A percentile compares a stretch with the other conserved stretches of the same genome.
Conservation (phyloP, 2,888 invertebrate species). For the Hyposoter dolosus region DNA sequence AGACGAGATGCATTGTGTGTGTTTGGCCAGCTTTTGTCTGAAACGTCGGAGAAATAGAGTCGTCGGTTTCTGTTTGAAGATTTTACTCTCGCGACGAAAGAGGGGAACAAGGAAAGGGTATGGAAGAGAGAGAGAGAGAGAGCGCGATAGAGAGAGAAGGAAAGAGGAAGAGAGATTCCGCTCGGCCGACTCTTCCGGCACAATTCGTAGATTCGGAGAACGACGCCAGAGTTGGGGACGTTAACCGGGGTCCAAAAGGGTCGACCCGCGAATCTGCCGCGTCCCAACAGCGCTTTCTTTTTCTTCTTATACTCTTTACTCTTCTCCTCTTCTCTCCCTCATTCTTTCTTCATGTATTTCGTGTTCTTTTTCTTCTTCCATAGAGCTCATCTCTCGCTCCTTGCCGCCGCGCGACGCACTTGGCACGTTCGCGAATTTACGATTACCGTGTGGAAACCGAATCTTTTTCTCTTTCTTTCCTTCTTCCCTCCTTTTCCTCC, state of each 20-base stretch:
- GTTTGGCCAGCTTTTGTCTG: constrained; percentile 66
- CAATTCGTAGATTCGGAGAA: constrained; percentile 57
- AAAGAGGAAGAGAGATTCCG: constrained; percentile 51
- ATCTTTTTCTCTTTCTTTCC: background rate
- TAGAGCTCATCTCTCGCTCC: constrained; percentile 7
- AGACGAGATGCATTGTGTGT: constrained; percentile 66
- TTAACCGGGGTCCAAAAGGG: constrained; percentile 65
- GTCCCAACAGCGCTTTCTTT: constrained; percentile 19
- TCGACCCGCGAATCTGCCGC: constrained; percentile 37
- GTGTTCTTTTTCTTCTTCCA: background rate
- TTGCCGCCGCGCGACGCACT: constrained; percentile 55
- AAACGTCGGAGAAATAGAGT: constrained; percentile 64
- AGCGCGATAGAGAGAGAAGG: background rate
- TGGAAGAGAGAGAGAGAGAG: no score
- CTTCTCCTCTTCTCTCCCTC: background rate
- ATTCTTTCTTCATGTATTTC: constrained; percentile 1
- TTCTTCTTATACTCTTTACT: background rate
- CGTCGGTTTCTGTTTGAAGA: constrained; percentile 68
- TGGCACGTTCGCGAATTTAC: constrained; percentile 73
- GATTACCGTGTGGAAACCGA: constrained; percentile 68
- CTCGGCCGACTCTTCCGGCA: constrained; percentile 66
- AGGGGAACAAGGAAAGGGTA: background rate
- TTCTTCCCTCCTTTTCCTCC: background rate
- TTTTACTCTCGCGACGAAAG: constrained; percentile 35
- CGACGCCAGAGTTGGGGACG: constrained; percentile 51